Evolutionary conservation across 1,140 invertebrate genomes (phyloP), one percentile per base, ranked within the genome.

Genomic region (Temnothorax nylanderi): DNA sequence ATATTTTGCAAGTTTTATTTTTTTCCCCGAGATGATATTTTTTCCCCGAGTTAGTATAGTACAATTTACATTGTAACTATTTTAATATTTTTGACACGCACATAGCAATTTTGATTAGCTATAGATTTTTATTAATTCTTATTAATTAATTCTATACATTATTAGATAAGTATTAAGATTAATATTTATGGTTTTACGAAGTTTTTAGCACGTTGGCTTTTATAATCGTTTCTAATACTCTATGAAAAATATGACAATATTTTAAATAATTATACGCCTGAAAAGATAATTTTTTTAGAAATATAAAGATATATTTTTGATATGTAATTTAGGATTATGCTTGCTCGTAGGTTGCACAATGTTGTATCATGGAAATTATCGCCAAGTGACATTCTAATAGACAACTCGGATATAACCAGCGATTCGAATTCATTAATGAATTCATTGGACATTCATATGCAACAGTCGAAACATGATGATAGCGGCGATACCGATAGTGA

Each of bases 401-500:
- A 91, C 21, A 93, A 94, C 72, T 92, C 92, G 81, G 92, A 94
- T 65, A 65, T 85, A 21, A 5, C 67, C 8, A 72, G 85, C 13
- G 44, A n/a, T 21, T 2, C 37, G 11, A 88, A 89, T n/a, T 69
- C 49, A 11, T 21, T 75, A 21, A 65, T 47, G 21, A 58, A 54
- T 34, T 64, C 72, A 26, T 58, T n/a, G 44, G 80, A 90, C 13
- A 56, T 51, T 32, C 32, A 49, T 75, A 32, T 34, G 21, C 88
- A 87, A 56, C 65, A 85, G 49, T 72, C 32, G 16, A 72, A 37
- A 49, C 93, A 94, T 77, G 95, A 95, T 60, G 94, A 95, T 84
- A 95, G 93, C 72, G 93, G 93, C 60, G 95, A 95, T 84, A 95
- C 94, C 85, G 95, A 95, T 80, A 95, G 94, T 88, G 95, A 95